phyloP scores from a whole-genome alignment of 2,888 invertebrate species.

The Hesperia comma region DNA sequence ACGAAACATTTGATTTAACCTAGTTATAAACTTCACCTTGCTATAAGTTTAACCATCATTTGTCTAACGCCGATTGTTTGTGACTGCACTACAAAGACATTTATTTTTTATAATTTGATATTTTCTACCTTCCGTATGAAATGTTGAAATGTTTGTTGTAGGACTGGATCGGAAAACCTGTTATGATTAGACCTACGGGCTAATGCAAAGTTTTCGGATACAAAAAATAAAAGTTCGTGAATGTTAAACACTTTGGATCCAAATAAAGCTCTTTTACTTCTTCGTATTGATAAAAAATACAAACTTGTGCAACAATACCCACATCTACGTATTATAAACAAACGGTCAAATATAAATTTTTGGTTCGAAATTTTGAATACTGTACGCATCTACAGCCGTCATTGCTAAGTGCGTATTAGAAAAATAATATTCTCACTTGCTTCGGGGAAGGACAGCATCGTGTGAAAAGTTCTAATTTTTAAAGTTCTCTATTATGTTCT shows the following conservation, averaged over 20 bases:
- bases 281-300: background rate
- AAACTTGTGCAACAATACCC: too few relatives aligned
- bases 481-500: too few relatives aligned
- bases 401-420: too few relatives aligned
- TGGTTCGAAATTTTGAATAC: too few relatives aligned
- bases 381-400: too few relatives aligned
- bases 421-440: too few relatives aligned
- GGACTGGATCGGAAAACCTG: constrained; percentile 31
- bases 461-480: too few relatives aligned
- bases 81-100: constrained; percentile 14
- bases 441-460: too few relatives aligned
- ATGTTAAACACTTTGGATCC: constrained; percentile 9
- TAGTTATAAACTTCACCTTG: too few relatives aligned
- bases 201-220: constrained; percentile 14
- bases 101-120: constrained; percentile 26
- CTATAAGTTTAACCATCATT: too few relatives aligned
- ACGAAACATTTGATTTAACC: too few relatives aligned
- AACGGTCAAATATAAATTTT: background rate
- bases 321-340: background rate
- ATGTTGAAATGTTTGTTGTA: constrained; percentile 28
- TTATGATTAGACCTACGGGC: constrained; percentile 31
- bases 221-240: constrained; percentile 14
- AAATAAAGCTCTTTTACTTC: background rate
- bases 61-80: background rate
- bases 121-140: constrained; percentile 34